Evolutionary conservation across 1,140 invertebrate genomes (phyloP).

Genomic region (Aphaenogaster ashmeadi): DNA sequence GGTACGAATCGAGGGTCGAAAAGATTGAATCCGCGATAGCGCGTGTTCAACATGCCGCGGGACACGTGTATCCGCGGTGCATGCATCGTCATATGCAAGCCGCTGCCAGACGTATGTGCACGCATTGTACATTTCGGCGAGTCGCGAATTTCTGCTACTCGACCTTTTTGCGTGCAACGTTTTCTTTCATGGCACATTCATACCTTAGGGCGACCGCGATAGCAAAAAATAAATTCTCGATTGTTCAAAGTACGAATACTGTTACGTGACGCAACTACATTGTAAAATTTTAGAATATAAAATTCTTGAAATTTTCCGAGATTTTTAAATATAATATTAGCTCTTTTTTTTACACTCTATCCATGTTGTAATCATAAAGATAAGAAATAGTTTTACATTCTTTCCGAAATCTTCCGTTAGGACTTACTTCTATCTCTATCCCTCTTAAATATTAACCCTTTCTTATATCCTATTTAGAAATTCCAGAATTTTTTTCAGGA

Average conservation of each 20-base stretch:
- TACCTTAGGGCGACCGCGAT: not conserved
- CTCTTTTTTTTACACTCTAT: too few relatives aligned
- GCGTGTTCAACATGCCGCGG: slow-evolving; percentile 68
- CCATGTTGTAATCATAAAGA: too few relatives aligned
- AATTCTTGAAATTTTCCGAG: too few relatives aligned
- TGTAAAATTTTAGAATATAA: too few relatives aligned
- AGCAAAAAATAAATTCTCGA: not conserved
- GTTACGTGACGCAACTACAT: too few relatives aligned
- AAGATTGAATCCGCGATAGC: slow-evolving; percentile 71
- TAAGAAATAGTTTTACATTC: too few relatives aligned
- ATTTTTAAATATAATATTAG: too few relatives aligned
- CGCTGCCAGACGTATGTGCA: not conserved
- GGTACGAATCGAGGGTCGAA: slow-evolving; percentile 50
- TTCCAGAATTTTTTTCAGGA: too few relatives aligned
- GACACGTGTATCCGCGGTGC: slow-evolving; percentile 64
- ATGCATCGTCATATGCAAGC: slow-evolving; percentile 50
- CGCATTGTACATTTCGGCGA: not conserved
- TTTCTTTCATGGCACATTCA: not conserved
- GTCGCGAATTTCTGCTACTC: not conserved
- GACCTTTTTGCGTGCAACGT: not conserved
- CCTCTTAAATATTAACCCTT: too few relatives aligned
- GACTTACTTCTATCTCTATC: too few relatives aligned
- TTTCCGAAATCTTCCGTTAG: too few relatives aligned
- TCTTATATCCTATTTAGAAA: too few relatives aligned
- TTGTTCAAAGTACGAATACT: not conserved